Conservation (phyloP, 2,888 invertebrate species). For the Eugnorisma glareosa region DNA sequence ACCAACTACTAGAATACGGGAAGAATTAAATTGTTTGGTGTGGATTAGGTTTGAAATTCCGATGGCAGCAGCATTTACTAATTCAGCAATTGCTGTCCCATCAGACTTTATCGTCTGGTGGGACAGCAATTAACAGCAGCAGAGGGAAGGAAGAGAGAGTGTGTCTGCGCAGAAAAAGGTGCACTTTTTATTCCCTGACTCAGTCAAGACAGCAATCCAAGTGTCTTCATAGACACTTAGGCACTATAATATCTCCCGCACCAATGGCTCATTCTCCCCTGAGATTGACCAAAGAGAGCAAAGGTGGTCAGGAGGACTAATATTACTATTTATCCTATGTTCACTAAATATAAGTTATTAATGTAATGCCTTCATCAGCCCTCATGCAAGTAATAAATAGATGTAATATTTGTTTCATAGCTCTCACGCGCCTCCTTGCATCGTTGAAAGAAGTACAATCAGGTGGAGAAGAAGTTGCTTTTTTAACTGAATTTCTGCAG, state of each 20-base stretch:
- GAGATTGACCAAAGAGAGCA: neutral
- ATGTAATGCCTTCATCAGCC: neutral
- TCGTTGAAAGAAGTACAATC: slow-evolving; percentile 95
- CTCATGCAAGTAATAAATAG: neutral
- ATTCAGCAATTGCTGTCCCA: neutral
- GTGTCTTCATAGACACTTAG: neutral
- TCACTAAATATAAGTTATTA: neutral
- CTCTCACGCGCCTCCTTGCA: slow-evolving; percentile 94
- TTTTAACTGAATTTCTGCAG: slow-evolving; percentile 95
- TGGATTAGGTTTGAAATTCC: neutral
- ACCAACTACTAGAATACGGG: neutral
- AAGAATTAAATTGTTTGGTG: neutral
- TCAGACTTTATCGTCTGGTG: neutral
- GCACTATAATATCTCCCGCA: neutral
- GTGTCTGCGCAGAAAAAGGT: neutral
- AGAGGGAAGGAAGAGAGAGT: neutral
- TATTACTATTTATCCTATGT: neutral
- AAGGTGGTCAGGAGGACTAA: neutral
- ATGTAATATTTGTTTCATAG: slow-evolving; percentile 85
- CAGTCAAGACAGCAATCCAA: neutral
- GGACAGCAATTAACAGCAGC: too few relatives aligned
- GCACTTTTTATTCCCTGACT: neutral
- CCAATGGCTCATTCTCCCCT: neutral
- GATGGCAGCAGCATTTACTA: neutral
- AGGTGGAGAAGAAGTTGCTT: slow-evolving; percentile 96